These are phyloP conservation scores for Netelia melanura DNA, from an alignment of 2,888 invertebrate genomes.

Conservation along the genomic window DNA sequence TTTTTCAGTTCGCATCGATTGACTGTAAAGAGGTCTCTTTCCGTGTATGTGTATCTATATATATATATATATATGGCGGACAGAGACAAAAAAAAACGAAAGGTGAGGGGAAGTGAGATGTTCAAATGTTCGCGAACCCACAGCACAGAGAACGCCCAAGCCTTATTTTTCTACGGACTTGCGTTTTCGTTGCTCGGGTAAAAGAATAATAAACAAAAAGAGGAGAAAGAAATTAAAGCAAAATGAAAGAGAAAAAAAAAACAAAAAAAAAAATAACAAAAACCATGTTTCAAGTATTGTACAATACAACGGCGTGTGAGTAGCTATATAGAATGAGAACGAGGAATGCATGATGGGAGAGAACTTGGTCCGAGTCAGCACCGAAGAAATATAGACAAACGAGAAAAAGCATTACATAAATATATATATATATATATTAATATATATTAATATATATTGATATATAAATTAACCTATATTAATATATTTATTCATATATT, in stretches of 20 bases:
- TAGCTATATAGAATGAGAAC: constrained; percentile 7
- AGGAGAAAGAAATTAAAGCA: constrained; percentile 46
- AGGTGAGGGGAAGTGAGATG: constrained; percentile 52
- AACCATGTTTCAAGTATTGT: constrained; percentile 30
- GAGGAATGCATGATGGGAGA: constrained; percentile 35
- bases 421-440: background rate
- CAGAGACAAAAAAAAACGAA: background rate
- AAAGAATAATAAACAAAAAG: constrained; percentile 55
- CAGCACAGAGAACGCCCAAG: constrained; percentile 77
- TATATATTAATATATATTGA: constrained; percentile 16
- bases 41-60: constrained; percentile 45
- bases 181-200: constrained; percentile 73
- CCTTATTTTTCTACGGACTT: constrained; percentile 84
- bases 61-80: constrained; percentile 58
- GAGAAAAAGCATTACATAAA: constrained; percentile 42
- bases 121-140: constrained; percentile 49
- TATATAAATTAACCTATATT: constrained; percentile 44
- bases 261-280: background rate
- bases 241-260: constrained; percentile 16
- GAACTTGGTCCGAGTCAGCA: constrained; percentile 25
- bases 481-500: constrained; percentile 5
- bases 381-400: constrained; percentile 38
- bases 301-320: constrained; percentile 29
- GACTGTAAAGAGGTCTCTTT: constrained; percentile 65
- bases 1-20: constrained; percentile 52